phyloP scores from a whole-genome alignment of 1,140 invertebrate species.

The Sinonovacula constricta region DNA sequence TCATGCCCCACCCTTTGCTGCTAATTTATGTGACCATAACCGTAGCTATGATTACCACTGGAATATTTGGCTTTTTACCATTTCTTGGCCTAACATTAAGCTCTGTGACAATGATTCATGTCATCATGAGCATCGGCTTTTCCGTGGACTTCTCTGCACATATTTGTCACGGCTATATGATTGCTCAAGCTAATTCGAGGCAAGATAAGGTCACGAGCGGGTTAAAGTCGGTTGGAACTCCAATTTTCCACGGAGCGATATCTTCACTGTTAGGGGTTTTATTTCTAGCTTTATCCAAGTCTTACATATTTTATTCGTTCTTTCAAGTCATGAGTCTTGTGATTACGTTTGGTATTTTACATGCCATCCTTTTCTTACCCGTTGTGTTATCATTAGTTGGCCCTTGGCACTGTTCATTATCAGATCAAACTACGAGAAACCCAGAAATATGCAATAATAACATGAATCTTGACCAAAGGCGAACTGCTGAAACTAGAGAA shows the following conservation, averaged over 20 bases:
- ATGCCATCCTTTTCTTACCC: constrained; percentile 94
- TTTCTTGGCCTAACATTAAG: constrained; percentile 97
- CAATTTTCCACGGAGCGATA: constrained; percentile 96
- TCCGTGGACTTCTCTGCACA: constrained; percentile 98
- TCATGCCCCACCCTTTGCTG: constrained; percentile 96
- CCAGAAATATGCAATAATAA: too few species aligned
- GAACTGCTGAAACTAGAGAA: too few species aligned
- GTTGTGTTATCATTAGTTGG: constrained; percentile 87
- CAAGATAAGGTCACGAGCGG: constrained; percentile 89
- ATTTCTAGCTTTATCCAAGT: constrained; percentile 91
- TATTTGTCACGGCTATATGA: constrained; percentile 98
- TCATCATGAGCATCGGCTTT: constrained; percentile 99
- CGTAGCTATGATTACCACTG: constrained; percentile 96
- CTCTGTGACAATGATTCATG: constrained; percentile 98
- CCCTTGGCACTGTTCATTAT: too few species aligned
- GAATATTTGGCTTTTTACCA: constrained; percentile 97
- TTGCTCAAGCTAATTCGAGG: constrained; percentile 80
- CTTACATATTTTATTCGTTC: constrained; percentile 98
- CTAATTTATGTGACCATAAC: constrained; percentile 97
- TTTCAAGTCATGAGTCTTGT: constrained; percentile 99
- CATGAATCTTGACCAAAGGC: too few species aligned
- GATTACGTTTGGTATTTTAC: constrained; percentile 95
- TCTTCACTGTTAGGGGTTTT: constrained; percentile 95
- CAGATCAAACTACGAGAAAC: too few species aligned
- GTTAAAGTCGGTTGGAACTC: constrained; percentile 92